phyloP scores from a whole-genome alignment of 1,140 invertebrate species.

The Brachionus angularis region DNA sequence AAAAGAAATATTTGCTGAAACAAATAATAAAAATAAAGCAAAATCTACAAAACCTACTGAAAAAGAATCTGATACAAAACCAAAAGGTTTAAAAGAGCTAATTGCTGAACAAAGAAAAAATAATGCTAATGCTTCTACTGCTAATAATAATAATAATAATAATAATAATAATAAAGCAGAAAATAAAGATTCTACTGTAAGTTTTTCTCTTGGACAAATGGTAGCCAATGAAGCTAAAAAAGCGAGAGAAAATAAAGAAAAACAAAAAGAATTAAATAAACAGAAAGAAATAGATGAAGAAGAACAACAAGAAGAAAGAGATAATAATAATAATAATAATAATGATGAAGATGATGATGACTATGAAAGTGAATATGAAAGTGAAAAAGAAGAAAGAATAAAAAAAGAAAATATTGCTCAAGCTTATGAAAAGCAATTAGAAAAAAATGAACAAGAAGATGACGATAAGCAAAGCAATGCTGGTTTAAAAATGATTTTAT shows the following conservation, averaged over 20 bases:
- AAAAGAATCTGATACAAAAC: constrained; percentile 50
- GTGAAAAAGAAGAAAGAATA: constrained; percentile 34
- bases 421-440: constrained; percentile 7
- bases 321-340: no score
- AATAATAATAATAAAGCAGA: constrained; percentile 45
- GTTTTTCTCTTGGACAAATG: no score
- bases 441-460: constrained; percentile 6
- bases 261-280: constrained; percentile 44
- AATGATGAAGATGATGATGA: constrained; percentile 39
- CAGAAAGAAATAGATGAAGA: constrained; percentile 40
- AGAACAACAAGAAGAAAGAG: no score
- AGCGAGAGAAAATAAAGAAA: constrained; percentile 38
- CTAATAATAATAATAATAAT: constrained; percentile 45
- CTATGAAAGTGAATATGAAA: constrained; percentile 32
- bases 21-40: constrained; percentile 45
- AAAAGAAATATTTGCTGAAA: constrained; percentile 48
- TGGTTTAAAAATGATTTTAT: background rate
- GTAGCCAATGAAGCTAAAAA: constrained; percentile 44
- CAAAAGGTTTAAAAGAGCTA: constrained; percentile 47
- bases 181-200: constrained; percentile 45
- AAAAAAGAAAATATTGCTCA: background rate
- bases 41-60: constrained; percentile 48
- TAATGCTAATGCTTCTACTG: no score
- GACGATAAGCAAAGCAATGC: background rate
- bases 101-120: constrained; percentile 44